Base-by-base conservation (phyloP, 2,888 invertebrate species). In the Morpho deidamia region DNA sequence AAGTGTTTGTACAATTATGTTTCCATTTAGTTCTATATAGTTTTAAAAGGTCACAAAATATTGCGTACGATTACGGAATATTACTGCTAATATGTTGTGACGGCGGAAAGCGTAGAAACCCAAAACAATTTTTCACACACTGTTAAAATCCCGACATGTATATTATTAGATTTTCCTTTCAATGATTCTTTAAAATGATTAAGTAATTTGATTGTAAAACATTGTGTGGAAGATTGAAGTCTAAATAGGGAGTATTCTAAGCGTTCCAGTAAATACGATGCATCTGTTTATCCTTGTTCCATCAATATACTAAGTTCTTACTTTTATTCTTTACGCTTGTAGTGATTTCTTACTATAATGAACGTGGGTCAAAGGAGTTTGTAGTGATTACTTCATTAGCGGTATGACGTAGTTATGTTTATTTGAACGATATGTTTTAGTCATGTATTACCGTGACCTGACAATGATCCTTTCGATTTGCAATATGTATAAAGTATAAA, bases 381-480 rank as follows among this genome's bases (percentile, higher is more conserved):
- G 76, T 83, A 81, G 81, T 69, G 69, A 71, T 74, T 71, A 64
- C 72, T 66, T 73, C 71, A 77, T 72, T 80, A 79, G 81, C 74
- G 74, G 78, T 76, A 77, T 76, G 75, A 79, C 68, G 73, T 84
- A 84, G 83, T 79, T 79, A 58, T 71, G 61, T 79, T 77, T 69
- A 65, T 77, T 74, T 70, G 67, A 74, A 70, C 65, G 65, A 74
- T 78, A 78, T 72, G 70, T 72, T 78, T 78, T 78, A 78, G 80
- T 78, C 72, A 77, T 70, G 71, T 71, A 75, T 70, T 52, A 51
- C 76, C 74, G 74, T 71, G 79, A 80, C 77, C 70, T 71, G 72
- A 71, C 69, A 74, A 71, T 72, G 85, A 86, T 88, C 85, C 87
- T 85, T 78, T 72, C 64, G 52, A 70, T 78, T 76, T 78, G 69